Evolutionary conservation across 2,888 invertebrate genomes (phyloP).

Genomic region (Mantis religiosa): DNA sequence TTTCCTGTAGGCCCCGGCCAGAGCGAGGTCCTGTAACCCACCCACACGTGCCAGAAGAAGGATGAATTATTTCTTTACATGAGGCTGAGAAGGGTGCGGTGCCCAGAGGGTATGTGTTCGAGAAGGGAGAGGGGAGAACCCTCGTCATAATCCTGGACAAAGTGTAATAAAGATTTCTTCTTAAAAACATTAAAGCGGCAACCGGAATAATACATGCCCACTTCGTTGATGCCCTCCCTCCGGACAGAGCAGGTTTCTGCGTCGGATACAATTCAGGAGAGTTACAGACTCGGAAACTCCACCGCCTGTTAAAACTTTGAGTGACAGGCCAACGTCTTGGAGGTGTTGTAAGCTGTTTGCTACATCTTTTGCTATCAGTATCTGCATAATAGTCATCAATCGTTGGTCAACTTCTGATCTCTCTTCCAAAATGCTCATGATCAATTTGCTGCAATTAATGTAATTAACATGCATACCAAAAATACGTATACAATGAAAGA

Average conservation of each 20-base stretch:
- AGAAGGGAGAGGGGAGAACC: neutral
- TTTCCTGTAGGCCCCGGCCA: slow-evolving; percentile 40
- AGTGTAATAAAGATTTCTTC: neutral
- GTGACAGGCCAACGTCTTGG: neutral
- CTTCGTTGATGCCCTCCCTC: neutral
- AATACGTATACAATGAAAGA: too few species aligned
- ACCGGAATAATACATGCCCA: neutral
- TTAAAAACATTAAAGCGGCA: neutral
- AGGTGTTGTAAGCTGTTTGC: too few species aligned
- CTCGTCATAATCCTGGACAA: slow-evolving; percentile 5
- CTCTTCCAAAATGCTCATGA: too few species aligned
- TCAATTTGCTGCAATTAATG: too few species aligned
- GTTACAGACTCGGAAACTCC: neutral
- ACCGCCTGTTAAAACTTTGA: neutral
- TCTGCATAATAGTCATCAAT: too few species aligned
- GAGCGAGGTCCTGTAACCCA: neutral
- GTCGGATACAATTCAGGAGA: neutral
- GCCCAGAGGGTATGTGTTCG: neutral
- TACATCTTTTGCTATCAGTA: too few species aligned
- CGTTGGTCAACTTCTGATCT: too few species aligned
- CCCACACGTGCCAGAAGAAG: slow-evolving; percentile 6
- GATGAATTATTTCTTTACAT: slow-evolving; percentile 13
- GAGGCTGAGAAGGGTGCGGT: neutral
- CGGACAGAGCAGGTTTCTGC: neutral
- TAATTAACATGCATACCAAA: too few species aligned